phyloP scores from a whole-genome alignment of 2,113 vertebrate genomes.

The Nothobranchius kuhntae region DNA sequence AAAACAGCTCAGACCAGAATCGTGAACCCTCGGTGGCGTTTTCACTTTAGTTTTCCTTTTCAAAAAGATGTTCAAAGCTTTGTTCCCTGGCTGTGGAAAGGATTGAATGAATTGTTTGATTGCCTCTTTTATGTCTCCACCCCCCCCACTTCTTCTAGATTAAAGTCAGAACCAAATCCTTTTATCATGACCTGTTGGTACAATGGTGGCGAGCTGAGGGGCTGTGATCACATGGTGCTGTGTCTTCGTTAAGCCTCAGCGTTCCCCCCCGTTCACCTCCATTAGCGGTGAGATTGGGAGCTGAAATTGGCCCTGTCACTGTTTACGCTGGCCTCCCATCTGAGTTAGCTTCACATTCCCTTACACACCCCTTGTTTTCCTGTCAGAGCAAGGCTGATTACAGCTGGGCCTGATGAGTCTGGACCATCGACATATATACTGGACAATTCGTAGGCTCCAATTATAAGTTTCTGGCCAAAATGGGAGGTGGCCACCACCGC shows the following conservation, averaged over 20 bases:
- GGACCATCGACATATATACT: constrained; percentile 28
- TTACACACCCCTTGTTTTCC: constrained; percentile 60
- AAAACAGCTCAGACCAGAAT: constrained; percentile 12
- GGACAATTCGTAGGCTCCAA: no score
- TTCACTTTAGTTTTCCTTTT: constrained; percentile 8
- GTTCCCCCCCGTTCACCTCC: constrained; percentile 64
- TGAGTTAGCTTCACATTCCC: constrained; percentile 62
- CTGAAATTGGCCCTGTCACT: constrained; percentile 72
- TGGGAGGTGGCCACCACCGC: no score
- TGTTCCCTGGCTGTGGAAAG: constrained; percentile 10
- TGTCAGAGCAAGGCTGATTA: constrained; percentile 65
- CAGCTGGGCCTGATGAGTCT: constrained; percentile 65
- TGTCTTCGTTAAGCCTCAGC: constrained; percentile 61
- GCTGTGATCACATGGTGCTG: constrained; percentile 54
- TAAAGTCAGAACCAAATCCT: constrained; percentile 42
- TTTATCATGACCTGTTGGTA: constrained; percentile 38
- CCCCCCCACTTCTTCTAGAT: constrained; percentile 37
- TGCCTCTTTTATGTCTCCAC: constrained; percentile 24
- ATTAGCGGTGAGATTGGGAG: constrained; percentile 68
- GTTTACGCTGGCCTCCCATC: constrained; percentile 67
- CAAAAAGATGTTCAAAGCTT: constrained; percentile 20
- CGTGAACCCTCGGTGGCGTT: background rate
- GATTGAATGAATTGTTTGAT: constrained; percentile 45
- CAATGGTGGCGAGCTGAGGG: constrained; percentile 14
- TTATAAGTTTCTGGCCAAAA: no score